These are phyloP conservation scores for Drosophila greeni DNA, from an alignment of 2,888 invertebrate genomes.

Conservation along the genomic window DNA sequence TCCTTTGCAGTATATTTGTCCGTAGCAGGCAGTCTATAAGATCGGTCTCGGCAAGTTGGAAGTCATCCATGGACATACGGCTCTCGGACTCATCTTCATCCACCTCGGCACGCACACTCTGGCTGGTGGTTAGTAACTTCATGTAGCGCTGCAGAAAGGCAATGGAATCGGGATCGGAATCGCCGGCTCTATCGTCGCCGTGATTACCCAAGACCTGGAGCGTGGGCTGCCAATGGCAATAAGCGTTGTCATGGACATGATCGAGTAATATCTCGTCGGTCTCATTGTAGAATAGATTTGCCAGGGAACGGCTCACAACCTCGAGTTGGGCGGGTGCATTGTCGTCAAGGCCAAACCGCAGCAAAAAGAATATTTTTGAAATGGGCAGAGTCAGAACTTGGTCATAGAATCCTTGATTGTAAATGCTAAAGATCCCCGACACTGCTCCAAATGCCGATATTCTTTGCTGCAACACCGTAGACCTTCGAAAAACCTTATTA, in stretches of 20 bases:
- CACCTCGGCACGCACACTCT: constrained; percentile 70
- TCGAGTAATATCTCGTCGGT: constrained; percentile 87
- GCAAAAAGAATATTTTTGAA: constrained; percentile 87
- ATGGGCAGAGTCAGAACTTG: constrained; percentile 86
- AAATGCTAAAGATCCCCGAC: constrained; percentile 87
- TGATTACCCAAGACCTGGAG: constrained; percentile 78
- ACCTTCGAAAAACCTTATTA: constrained; percentile 77
- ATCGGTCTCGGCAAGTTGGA: constrained; percentile 91
- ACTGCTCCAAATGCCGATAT: constrained; percentile 88
- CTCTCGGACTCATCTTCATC: constrained; percentile 78
- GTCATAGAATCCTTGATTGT: constrained; percentile 88
- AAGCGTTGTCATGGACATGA: constrained; percentile 83
- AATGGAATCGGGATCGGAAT: constrained; percentile 75
- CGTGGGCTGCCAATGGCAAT: constrained; percentile 83
- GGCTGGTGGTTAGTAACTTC: constrained; percentile 72
- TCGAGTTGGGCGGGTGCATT: constrained; percentile 85
- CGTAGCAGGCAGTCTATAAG: constrained; percentile 86
- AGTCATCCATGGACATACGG: constrained; percentile 88
- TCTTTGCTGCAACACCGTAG: constrained; percentile 90
- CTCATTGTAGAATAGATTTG: constrained; percentile 86
- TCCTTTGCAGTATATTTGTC: constrained; percentile 87
- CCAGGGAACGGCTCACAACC: constrained; percentile 87
- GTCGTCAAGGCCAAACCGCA: constrained; percentile 93
- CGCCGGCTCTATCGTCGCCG: constrained; percentile 37
- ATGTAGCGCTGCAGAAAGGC: constrained; percentile 82